Evolutionary conservation across 2,888 invertebrate genomes (phyloP), one percentile per base, ranked within the genome.

Genomic region (Pasiphila rectangulata): DNA sequence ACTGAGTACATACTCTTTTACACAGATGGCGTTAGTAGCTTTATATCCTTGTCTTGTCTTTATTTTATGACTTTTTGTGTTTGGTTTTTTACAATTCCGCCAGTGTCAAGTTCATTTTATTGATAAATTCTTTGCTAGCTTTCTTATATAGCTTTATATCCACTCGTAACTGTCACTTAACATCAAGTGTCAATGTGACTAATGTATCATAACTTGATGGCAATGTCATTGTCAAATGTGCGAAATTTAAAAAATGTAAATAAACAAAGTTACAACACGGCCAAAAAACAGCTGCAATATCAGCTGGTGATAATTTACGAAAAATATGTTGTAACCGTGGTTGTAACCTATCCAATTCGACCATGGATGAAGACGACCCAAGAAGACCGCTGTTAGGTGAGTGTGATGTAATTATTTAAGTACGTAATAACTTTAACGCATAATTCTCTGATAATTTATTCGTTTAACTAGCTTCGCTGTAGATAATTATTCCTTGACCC

Each of bases 301-400:
- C 16, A 9, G 9, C 32, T 9, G 9, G n/a, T 1, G n/a, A 3
- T 19, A 13, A 21, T 19, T n/a, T 6, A n/a, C n/a, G 32, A 13
- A 20, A 3, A 21, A 4, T 29, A 36, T 13, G 42, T 3, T 19
- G 10, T 29, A 15, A 7, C 5, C 34, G 7, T 16, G 20, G 25
- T 17, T 3, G 35, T 21, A 21, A 36, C 21, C 1, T 9, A 32
- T 19, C 0, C 17, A 12, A 21, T 24, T 19, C 4, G 25, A 51
- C 16, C 15, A 78, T 78, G 78, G 68, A 74, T 20, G 50, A 48
- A 4, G 67, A 76, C 49, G 78, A 78, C 29, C 75, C 75, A 1
- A 60, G 73, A 37, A 64, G 52, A 29, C 78, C 78, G 5, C 58
- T 72, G 6, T 56, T 75, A 37, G 71, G 74, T 75, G 59, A 46